Evolutionary conservation across 2,113 vertebrate genomes (phyloP), one percentile per base, ranked within the genome.

Genomic region (Balaenoptera acutorostrata): DNA sequence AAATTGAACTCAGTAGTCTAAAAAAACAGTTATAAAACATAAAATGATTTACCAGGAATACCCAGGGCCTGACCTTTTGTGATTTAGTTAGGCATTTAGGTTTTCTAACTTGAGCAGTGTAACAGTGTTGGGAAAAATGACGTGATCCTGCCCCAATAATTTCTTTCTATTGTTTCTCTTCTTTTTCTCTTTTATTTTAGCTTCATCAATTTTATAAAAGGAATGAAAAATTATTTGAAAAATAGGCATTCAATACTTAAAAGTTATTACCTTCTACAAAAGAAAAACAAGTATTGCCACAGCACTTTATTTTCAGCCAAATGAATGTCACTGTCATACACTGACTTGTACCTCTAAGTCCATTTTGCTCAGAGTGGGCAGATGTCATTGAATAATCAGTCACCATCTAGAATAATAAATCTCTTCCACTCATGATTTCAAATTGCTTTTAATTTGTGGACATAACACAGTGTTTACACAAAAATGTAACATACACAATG

Each of bases 151-250:
- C 11, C 46, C n/a, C 64, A 72, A 5, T 46, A 72, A 49, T 49
- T 49, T 89, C 52, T 71, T 57, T 69, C 61, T 2, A 44, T 89
- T 85, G 27, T 71, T 92, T 89, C 13, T 91, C 31, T 17, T 86
- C 57, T 39, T 71, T 78, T 88, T 94, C 21, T 93, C 44, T 20
- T 72, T 95, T 95, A 61, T 94, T 63, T 93, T 94, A 92, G 49
- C 36, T 71, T 90, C n/a, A 78, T 78, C 46, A 63, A 14, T 55
- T 84, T 89, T 66, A 49, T 49, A 92, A 84, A 83, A 82, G 11
- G 66, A 81, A 83, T 90, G 27, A 68, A 92, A 13, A 69, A 75
- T 72, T 57, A 9, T 64, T 94, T 88, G 78, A 46, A 68, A 95
- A 94, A 57, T 29, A 84, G n/a, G 14, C 18, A 78, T 55, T 95